phyloP scores from a whole-genome alignment of 2,797 vertebrate genomes.

The Gallinago nigripennis region DNA sequence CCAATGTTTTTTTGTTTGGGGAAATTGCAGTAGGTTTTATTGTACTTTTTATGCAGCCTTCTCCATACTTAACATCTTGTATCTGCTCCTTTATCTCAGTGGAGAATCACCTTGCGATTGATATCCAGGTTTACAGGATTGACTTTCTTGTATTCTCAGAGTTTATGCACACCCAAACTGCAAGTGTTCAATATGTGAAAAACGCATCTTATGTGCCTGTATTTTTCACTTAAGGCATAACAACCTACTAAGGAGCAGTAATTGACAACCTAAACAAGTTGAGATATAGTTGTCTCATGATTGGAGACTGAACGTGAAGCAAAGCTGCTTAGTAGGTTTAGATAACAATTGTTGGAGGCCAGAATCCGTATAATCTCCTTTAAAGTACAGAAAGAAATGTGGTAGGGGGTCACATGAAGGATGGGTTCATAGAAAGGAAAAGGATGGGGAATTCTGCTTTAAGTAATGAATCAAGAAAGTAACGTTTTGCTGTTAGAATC shows the following conservation, averaged over 20 bases:
- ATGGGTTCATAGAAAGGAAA: background rate
- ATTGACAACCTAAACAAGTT: background rate
- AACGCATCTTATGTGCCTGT: background rate
- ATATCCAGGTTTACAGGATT: background rate
- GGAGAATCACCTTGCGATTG: background rate
- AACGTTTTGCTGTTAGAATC: background rate
- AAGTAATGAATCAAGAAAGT: background rate
- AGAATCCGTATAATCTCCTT: background rate
- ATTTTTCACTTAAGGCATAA: background rate
- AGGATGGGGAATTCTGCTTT: background rate
- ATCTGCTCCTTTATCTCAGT: background rate
- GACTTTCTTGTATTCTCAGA: background rate
- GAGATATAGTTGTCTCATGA: rapidly evolving
- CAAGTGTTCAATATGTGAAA: background rate
- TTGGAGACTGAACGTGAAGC: background rate
- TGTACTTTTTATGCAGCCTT: background rate
- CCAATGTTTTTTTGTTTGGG: background rate
- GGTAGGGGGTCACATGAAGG: background rate
- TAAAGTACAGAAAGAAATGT: background rate
- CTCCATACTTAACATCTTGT: background rate
- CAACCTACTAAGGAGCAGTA: background rate
- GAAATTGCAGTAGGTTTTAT: background rate
- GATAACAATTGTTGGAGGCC: background rate
- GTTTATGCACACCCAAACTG: background rate
- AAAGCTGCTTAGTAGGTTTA: background rate